phyloP scores from a whole-genome alignment of 2,888 invertebrate genomes.

The Rhorus exstirpatorius region DNA sequence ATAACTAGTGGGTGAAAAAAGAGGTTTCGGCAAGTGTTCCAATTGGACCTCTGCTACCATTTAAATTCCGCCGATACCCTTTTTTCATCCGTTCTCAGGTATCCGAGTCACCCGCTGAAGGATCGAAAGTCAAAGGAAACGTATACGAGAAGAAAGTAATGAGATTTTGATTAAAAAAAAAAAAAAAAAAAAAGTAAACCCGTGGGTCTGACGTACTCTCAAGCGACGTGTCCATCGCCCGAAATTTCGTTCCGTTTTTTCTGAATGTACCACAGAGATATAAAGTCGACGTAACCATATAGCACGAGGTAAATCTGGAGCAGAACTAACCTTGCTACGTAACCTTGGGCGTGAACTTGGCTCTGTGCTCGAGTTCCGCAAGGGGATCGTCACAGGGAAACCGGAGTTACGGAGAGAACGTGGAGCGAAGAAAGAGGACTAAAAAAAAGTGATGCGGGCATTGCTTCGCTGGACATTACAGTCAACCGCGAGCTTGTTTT shows the following conservation, averaged over 20 bases:
- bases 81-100: conserved; percentile 11
- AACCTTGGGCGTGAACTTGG: conserved; percentile 84
- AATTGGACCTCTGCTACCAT: conserved; percentile 25
- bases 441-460: conserved; percentile 20
- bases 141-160: not conserved
- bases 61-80: conserved; percentile 30
- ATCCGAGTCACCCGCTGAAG: conserved; percentile 19
- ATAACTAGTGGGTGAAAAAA: not conserved
- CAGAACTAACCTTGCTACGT: conserved; percentile 82
- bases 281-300: conserved; percentile 3
- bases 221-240: conserved; percentile 7
- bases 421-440: conserved; percentile 29
- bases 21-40: not conserved
- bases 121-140: conserved; percentile 1
- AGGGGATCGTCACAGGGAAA: conserved; percentile 36
- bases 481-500: conserved; percentile 74
- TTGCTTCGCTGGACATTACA: conserved; percentile 55
- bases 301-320: conserved; percentile 72
- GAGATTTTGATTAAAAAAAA: conserved; percentile 8
- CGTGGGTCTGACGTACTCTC: not conserved
- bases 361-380: conserved; percentile 65
- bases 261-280: not conserved
- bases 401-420: conserved; percentile 29
- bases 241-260: not conserved
- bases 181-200: not conserved